Evolutionary conservation across 2,888 invertebrate species (phyloP).

Genomic region (Lucinisca nassula): DNA sequence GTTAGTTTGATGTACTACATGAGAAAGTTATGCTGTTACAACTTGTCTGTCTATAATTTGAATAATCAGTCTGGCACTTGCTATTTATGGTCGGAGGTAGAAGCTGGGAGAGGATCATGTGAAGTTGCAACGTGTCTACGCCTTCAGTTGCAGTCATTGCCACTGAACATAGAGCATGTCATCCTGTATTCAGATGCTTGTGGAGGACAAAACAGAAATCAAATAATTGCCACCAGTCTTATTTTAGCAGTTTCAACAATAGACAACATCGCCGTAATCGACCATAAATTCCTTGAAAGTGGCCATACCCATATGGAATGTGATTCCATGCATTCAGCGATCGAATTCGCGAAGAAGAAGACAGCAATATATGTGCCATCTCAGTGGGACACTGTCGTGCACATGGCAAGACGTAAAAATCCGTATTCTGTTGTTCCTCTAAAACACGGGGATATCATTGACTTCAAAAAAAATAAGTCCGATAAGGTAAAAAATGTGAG

Average conservation of each 20-base stretch:
- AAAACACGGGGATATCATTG: slow-evolving; percentile 19
- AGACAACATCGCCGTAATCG: slow-evolving; percentile 26
- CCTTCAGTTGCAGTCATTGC: slow-evolving; percentile 33
- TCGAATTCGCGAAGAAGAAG: slow-evolving; percentile 48
- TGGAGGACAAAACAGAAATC: slow-evolving; percentile 49
- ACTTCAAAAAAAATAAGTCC: slow-evolving; percentile 12
- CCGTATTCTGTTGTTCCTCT: slow-evolving; percentile 39
- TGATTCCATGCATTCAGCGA: slow-evolving; percentile 53
- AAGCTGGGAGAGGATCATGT: slow-evolving; percentile 39
- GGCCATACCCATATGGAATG: slow-evolving; percentile 63
- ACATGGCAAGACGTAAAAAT: slow-evolving; percentile 34
- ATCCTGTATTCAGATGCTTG: slow-evolving; percentile 57
- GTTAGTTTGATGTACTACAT: slow-evolving; percentile 39
- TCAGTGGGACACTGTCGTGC: slow-evolving; percentile 51
- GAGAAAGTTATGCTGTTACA: slow-evolving; percentile 53
- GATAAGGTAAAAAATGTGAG: slow-evolving; percentile 1
- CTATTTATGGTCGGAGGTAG: slow-evolving; percentile 51
- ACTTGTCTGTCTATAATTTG: slow-evolving; percentile 41
- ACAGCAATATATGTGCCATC: slow-evolving; percentile 45
- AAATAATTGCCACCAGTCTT: slow-evolving; percentile 42
- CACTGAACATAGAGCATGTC: slow-evolving; percentile 30
- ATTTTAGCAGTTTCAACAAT: slow-evolving; percentile 39
- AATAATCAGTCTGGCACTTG: slow-evolving; percentile 28
- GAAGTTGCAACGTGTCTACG: slow-evolving; percentile 56
- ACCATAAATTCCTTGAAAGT: slow-evolving; percentile 57